These are phyloP conservation scores for Drosophila fulvimacula DNA, from an alignment of 2,888 invertebrate species.

Conservation along the genomic window DNA sequence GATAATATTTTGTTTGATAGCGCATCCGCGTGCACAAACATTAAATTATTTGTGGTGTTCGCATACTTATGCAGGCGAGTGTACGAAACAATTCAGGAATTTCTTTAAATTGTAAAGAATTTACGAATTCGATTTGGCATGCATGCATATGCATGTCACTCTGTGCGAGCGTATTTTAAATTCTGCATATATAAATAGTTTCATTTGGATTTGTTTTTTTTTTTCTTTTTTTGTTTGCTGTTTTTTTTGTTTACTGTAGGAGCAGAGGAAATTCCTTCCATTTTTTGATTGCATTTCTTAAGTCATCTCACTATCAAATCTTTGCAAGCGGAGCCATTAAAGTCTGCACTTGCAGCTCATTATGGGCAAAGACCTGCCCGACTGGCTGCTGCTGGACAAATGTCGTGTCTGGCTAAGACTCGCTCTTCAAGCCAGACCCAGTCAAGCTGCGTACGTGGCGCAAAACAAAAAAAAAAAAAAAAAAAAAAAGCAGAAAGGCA, in stretches of 20 bases:
- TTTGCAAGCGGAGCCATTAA: conserved; percentile 31
- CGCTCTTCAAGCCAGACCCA: conserved; percentile 2
- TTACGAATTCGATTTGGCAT: neutral
- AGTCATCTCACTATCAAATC: conserved; percentile 24
- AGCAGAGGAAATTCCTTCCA: no score
- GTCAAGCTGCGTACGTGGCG: conserved; percentile 40
- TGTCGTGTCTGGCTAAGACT: conserved; percentile 30
- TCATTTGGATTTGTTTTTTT: neutral
- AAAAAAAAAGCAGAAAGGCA: conserved; percentile 26
- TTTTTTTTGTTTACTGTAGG: no score
- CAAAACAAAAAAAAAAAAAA: conserved; percentile 21
- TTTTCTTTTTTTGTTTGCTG: no score
- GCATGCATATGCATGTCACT: conserved; percentile 8
- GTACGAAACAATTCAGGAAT: neutral
- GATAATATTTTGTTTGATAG: conserved; percentile 27
- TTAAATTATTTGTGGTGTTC: conserved; percentile 8
- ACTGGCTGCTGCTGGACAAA: conserved; percentile 37
- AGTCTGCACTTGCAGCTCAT: conserved; percentile 33
- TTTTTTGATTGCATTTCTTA: conserved; percentile 2
- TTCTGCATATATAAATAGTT: conserved; percentile 4
- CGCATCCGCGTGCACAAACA: conserved; percentile 1
- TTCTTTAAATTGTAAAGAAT: conserved; percentile 5
- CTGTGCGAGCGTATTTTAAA: conserved; percentile 3
- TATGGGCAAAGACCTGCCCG: conserved; percentile 20
- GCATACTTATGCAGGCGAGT: neutral